Conservation (phyloP, 2,797 vertebrate genomes). For the Pitangus sulphuratus region DNA sequence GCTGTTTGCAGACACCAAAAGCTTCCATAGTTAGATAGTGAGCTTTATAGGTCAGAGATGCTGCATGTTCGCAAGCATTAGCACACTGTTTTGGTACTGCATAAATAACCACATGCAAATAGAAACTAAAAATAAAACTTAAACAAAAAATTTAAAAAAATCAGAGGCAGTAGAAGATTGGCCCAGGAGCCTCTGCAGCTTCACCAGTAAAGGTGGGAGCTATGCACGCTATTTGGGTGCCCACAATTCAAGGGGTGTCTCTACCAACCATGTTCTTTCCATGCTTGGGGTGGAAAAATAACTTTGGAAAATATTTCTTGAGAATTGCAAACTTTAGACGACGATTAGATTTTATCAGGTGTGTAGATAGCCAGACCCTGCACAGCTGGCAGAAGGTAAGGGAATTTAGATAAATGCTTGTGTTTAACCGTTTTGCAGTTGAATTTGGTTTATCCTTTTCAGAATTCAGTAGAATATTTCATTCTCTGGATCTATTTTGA, state of each 20-base stretch:
- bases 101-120: background rate
- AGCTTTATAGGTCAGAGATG: background rate
- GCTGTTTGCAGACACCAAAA: background rate
- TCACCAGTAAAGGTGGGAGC: rapidly evolving
- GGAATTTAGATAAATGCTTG: background rate
- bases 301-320: background rate
- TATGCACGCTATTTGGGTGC: background rate
- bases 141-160: too few species aligned
- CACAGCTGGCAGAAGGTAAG: background rate
- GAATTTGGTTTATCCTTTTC: slow-evolving; percentile 26
- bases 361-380: background rate
- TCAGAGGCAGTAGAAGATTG: background rate
- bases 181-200: background rate
- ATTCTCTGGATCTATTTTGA: slow-evolving; percentile 19
- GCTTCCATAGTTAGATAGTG: background rate
- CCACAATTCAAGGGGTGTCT: background rate
- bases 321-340: background rate
- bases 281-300: background rate
- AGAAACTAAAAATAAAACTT: background rate
- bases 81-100: background rate
- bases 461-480: slow-evolving; percentile 16
- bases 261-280: background rate
- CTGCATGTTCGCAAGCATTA: background rate
- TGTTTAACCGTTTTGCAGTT: slow-evolving; percentile 16
- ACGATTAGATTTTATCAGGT: background rate